Base-by-base conservation (phyloP, 2,888 invertebrate species). In the Drosophila anomalipes region DNA sequence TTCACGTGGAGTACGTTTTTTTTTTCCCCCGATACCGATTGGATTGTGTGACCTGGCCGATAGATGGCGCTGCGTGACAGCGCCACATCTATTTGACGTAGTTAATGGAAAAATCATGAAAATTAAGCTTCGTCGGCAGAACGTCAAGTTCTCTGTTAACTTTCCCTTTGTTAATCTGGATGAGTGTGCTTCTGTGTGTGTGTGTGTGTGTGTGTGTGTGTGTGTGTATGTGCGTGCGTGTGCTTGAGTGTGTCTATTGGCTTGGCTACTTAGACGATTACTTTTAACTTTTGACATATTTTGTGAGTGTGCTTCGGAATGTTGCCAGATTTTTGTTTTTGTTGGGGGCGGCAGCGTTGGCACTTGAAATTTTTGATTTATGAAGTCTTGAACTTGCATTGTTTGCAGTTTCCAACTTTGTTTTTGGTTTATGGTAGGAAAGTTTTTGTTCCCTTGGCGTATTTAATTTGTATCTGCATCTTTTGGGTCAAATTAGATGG, bases 251-350 rank as follows among this genome's bases (percentile, higher is more conserved):
- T 30, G 51, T 74, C 53, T 62, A 60, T 63, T 70, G 65, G 26
- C 58, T 49, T 59, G 76, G 69, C 76, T 69, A 80, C 80, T 82
- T 83, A 80, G 62, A 68, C 81, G 81, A 81, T 81, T 81, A 83
- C 78, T 82, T 81, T 83, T 82, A 72, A 83, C 83, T 83, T 78
- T 78, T 81, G 83, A 81, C 81, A 81, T 83, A 74, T 81, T 83
- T 75, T 65, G 63, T 77, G 70, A 66, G 71, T 69, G 69, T 64
- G 68, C 63, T 59, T 61, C 76, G 80, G 76, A 81, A 82, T 83
- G 82, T 81, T 82, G 82, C 82, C 83, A 83, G 83, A 82, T 69
- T 82, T 76, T 70, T 62, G 52, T 80, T 71, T 69, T 74, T 70
- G 64, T 71, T 75, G 61, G 41, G 32, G 58, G 16, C 59, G 57